Evolutionary conservation across 2,113 vertebrate genomes (phyloP).

Genomic region (Ciconia boyciana): DNA sequence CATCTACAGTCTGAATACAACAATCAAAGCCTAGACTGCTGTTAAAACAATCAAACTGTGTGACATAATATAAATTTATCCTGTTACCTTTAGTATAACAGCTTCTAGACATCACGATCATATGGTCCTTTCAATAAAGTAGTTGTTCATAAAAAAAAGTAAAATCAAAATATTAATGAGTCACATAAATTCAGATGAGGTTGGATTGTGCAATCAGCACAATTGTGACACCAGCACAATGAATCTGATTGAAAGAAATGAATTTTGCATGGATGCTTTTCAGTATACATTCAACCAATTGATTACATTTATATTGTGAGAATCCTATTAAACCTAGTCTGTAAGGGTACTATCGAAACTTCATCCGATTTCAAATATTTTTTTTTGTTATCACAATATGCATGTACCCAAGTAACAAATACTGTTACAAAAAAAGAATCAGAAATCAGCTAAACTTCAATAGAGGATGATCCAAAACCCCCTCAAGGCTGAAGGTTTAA

Average conservation of each 20-base stretch:
- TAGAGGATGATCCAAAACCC: not conserved
- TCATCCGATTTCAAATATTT: not conserved
- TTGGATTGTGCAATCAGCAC: not conserved
- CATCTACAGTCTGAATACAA: not conserved
- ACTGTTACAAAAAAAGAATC: not conserved
- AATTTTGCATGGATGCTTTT: not conserved
- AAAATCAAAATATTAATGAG: not conserved
- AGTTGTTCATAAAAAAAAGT: not conserved
- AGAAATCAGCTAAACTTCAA: not conserved
- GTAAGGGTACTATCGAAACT: not conserved
- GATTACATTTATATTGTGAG: not conserved
- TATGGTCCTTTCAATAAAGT: not conserved
- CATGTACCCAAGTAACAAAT: not conserved
- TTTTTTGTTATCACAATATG: not conserved
- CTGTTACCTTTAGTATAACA: not conserved
- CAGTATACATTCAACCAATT: not conserved
- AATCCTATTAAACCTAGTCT: not conserved
- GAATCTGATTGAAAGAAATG: not conserved
- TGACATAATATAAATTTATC: not conserved
- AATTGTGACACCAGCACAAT: not conserved
- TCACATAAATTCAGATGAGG: not conserved
- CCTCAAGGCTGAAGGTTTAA: not conserved
- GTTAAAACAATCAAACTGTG: too few species aligned
- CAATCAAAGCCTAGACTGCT: not conserved
- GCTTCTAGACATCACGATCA: not conserved